Conservation (phyloP, 2,888 invertebrate genomes). For the Eupeodes latifasciatus region DNA sequence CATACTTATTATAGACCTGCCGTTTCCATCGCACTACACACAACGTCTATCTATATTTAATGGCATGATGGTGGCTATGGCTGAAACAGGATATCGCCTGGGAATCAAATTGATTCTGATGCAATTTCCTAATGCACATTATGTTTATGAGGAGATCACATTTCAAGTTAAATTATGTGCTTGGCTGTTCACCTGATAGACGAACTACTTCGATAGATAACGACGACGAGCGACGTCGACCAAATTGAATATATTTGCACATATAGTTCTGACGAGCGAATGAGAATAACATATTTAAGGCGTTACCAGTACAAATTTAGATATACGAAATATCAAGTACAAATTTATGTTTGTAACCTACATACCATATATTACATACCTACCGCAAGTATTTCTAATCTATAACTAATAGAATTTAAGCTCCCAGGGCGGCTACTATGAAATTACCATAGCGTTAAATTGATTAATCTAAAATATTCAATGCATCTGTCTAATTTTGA, state of each 20-base stretch:
- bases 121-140: slow-evolving; percentile 67
- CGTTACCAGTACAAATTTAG: slow-evolving; percentile 24
- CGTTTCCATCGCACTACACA: background rate
- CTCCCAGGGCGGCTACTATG: background rate
- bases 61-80: background rate
- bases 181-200: slow-evolving; percentile 54
- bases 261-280: slow-evolving; percentile 20
- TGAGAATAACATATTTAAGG: slow-evolving; percentile 30
- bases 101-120: slow-evolving; percentile 55
- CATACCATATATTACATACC: background rate
- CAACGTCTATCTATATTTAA: slow-evolving; percentile 10
- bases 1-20: slow-evolving; percentile 32
- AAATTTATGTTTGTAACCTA: slow-evolving; percentile 6
- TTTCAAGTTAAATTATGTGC: slow-evolving; percentile 54
- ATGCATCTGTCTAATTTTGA: background rate
- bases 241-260: background rate
- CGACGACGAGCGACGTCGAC: background rate
- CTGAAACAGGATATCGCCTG: slow-evolving; percentile 47
- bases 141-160: slow-evolving; percentile 51
- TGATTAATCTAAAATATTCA: background rate
- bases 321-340: slow-evolving; percentile 13
- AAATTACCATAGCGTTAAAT: slow-evolving; percentile 13
- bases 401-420: slow-evolving; percentile 5
- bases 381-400: background rate
- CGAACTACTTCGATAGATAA: slow-evolving; percentile 18